These are phyloP conservation scores for Brachyptera putata DNA, from an alignment of 2,888 invertebrate species.

Conservation along the genomic window DNA sequence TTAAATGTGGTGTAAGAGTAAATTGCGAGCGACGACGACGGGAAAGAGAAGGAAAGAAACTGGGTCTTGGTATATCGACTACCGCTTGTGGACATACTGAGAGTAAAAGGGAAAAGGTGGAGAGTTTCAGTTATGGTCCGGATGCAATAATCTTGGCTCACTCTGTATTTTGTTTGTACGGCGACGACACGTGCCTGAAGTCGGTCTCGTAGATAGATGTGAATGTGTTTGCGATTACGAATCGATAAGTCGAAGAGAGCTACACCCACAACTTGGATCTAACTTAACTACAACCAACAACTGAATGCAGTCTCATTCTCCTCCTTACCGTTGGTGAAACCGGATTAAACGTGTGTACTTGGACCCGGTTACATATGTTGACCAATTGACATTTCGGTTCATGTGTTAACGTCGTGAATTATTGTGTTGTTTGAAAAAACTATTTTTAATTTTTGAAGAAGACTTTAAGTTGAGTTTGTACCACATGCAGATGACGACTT, in stretches of 20 bases:
- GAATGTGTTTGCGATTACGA: conserved; percentile 2
- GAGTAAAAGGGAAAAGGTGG: conserved; percentile 13
- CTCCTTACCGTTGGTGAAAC: conserved; percentile 5
- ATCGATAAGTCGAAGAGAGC: background rate
- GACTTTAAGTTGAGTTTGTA: too few species aligned
- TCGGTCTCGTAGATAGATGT: background rate
- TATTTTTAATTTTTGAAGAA: background rate
- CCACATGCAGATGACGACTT: too few species aligned
- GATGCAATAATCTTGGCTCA: conserved; percentile 8
- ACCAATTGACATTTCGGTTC: conserved; percentile 15
- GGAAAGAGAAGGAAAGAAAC: conserved; percentile 16
- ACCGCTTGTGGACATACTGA: conserved; percentile 21
- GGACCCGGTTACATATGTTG: conserved; percentile 14
- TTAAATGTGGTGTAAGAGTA: conserved; percentile 22
- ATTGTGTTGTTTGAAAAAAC: background rate
- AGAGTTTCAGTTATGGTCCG: conserved; percentile 5
- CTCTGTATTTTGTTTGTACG: background rate
- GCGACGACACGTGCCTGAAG: background rate
- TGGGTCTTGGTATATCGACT: conserved; percentile 13
- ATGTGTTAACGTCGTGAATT: conserved; percentile 1
- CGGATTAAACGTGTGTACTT: conserved; percentile 12
- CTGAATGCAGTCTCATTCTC: conserved; percentile 11
- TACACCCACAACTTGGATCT: conserved; percentile 18
- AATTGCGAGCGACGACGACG: conserved; percentile 17
- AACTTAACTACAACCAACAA: conserved; percentile 11